Percentiles rank a stretch among this genome's conserved stretches.
Evolutionary conservation across 1,140 invertebrate genomes (phyloP).

Genomic region (Drosophila novamexicana): DNA sequence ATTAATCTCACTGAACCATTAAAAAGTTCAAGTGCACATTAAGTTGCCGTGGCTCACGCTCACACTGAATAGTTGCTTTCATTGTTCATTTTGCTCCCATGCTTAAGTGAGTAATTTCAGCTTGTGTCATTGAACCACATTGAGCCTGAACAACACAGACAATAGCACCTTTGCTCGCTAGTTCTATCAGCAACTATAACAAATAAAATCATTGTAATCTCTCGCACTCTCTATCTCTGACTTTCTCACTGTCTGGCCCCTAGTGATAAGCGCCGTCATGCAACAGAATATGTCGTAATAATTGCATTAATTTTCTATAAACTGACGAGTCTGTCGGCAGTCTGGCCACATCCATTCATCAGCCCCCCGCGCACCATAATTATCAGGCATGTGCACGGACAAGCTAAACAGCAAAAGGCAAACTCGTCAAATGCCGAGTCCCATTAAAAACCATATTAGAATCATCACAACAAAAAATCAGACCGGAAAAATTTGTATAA

Average conservation of each 20-base stretch:
- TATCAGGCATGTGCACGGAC: slow-evolving; percentile 48
- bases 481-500: slow-evolving; percentile 21
- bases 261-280: slow-evolving; percentile 45
- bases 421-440: not conserved
- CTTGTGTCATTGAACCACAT: slow-evolving; percentile 6
- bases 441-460: slow-evolving; percentile 15
- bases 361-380: not conserved
- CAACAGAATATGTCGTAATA: slow-evolving; percentile 53
- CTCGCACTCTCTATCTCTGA: not conserved
- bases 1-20: not conserved
- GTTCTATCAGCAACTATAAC: not conserved
- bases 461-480: slow-evolving; percentile 6
- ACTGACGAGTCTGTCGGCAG: not conserved
- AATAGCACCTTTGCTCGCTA: not conserved
- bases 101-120: not conserved
- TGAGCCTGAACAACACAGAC: not conserved
- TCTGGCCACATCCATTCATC: not conserved
- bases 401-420: slow-evolving; percentile 13
- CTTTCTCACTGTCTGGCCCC: not conserved
- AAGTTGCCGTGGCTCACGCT: not conserved
- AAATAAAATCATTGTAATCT: slow-evolving; percentile 18
- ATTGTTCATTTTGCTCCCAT: not conserved
- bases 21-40: not conserved
- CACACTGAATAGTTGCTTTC: not conserved
- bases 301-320: slow-evolving; percentile 58